Conservation (phyloP, 2,797 vertebrate genomes). For the Phoxinus dragarum region DNA sequence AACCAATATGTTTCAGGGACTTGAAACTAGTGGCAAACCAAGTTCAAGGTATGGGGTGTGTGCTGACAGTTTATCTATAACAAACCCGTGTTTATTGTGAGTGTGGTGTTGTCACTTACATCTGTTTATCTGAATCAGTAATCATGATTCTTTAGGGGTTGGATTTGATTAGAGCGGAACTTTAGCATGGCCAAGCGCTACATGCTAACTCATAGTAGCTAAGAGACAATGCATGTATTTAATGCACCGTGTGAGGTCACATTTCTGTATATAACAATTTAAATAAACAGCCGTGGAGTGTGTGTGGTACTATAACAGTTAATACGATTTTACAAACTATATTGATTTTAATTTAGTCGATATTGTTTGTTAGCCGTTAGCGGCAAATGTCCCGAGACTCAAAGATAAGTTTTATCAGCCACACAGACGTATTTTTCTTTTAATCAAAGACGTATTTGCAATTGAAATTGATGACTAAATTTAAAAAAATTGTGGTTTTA, state of each 20-base stretch:
- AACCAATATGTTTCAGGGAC: slow-evolving; percentile 84
- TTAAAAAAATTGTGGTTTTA: not conserved
- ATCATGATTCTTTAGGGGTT: not conserved
- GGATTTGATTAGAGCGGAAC: slow-evolving; percentile 36
- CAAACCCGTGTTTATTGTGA: not conserved
- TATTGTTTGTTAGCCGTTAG: slow-evolving; percentile 23
- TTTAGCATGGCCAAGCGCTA: slow-evolving; percentile 17
- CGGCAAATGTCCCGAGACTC: not conserved
- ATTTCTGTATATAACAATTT: not conserved
- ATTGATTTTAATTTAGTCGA: not conserved
- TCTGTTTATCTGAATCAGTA: slow-evolving; percentile 7
- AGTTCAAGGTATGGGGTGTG: slow-evolving; percentile 83
- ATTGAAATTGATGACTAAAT: not conserved
- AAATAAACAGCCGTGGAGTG: not conserved
- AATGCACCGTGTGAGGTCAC: no score
- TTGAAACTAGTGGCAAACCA: slow-evolving; percentile 75
- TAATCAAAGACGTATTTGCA: no score
- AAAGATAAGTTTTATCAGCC: not conserved
- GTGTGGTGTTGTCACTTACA: not conserved
- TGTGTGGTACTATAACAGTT: no score
- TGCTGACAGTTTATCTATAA: not conserved
- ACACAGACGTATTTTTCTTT: not conserved
- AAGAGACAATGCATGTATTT: not conserved
- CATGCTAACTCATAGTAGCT: slow-evolving; percentile 33
- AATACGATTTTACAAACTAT: not conserved